Evolutionary conservation across 2,797 vertebrate species (phyloP).

Genomic region (Helarctos malayanus): DNA sequence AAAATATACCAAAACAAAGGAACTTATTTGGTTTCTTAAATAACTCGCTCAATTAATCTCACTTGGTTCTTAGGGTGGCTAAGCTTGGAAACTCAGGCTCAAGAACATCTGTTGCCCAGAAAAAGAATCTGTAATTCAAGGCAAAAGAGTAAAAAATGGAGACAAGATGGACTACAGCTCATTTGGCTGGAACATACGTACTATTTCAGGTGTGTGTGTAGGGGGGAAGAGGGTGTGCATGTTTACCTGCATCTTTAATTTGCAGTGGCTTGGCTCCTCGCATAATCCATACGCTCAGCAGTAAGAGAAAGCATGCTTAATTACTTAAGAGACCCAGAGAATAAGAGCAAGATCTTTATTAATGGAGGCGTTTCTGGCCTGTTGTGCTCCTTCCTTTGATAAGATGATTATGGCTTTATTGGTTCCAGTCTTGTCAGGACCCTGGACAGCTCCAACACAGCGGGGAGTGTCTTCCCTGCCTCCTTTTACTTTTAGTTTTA

Average conservation of each 20-base stretch:
- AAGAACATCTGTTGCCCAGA: background rate
- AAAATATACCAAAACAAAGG: background rate
- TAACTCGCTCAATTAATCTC: constrained; percentile 32
- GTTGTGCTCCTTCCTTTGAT: constrained; percentile 66
- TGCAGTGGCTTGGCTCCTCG: background rate
- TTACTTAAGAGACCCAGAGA: constrained; percentile 74
- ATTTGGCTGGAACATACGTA: background rate
- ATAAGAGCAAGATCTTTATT: constrained; percentile 68
- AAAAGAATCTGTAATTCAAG: constrained; percentile 28
- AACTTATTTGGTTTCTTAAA: background rate
- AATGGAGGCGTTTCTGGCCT: constrained; percentile 44
- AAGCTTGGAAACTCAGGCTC: constrained; percentile 36
- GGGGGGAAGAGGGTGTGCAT: background rate
- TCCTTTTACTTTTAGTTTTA: background rate
- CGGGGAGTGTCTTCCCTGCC: background rate
- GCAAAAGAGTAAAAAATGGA: constrained; percentile 10
- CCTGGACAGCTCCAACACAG: constrained; percentile 71
- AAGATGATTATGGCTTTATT: constrained; percentile 73
- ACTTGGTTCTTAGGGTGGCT: background rate
- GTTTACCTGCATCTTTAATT: constrained; percentile 59
- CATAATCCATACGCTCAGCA: constrained; percentile 60
- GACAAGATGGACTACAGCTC: background rate
- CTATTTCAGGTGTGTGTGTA: background rate
- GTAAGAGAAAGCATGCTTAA: constrained; percentile 57
- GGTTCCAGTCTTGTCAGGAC: constrained; percentile 70